A percentile compares a stretch with the other conserved stretches of the same genome.
phyloP scores from a whole-genome alignment of 1,140 invertebrate genomes.

The Drosophila melanica region DNA sequence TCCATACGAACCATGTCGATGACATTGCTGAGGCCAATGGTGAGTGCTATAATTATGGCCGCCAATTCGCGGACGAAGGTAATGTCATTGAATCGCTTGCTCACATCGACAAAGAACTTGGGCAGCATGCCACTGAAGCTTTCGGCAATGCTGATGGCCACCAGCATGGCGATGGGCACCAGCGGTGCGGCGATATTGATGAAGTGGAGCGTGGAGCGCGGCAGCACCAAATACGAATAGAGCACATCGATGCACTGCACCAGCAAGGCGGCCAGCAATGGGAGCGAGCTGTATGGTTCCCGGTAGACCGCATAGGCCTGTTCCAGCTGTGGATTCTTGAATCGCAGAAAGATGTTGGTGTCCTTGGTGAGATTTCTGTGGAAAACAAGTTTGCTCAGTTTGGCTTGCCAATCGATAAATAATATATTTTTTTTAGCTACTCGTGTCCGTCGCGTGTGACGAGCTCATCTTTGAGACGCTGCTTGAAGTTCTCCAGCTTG shows the following conservation, averaged over 20 bases:
- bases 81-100: conserved; percentile 85
- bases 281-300: conserved; percentile 88
- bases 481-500: conserved; percentile 89
- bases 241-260: conserved; percentile 86
- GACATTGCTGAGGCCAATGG: conserved; percentile 86
- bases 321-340: conserved; percentile 88
- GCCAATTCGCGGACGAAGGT: conserved; percentile 85
- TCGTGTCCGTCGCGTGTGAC: conserved; percentile 91
- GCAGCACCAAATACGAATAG: conserved; percentile 86
- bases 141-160: conserved; percentile 85
- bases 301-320: conserved; percentile 87
- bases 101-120: conserved; percentile 84
- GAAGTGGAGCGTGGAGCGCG: conserved; percentile 83
- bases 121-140: conserved; percentile 85
- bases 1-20: conserved; percentile 86
- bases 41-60: conserved; percentile 85
- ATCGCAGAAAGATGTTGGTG: conserved; percentile 87
- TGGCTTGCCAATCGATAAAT: not conserved
- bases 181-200: conserved; percentile 84
- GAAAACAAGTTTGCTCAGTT: conserved; percentile 5
- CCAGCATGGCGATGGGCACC: conserved; percentile 84
- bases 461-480: conserved; percentile 91
- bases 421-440: conserved; percentile 76
- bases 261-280: conserved; percentile 87
- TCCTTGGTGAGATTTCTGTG: conserved; percentile 87